Conservation (phyloP, 2,888 invertebrate genomes). For the Parnassius glacialis region DNA sequence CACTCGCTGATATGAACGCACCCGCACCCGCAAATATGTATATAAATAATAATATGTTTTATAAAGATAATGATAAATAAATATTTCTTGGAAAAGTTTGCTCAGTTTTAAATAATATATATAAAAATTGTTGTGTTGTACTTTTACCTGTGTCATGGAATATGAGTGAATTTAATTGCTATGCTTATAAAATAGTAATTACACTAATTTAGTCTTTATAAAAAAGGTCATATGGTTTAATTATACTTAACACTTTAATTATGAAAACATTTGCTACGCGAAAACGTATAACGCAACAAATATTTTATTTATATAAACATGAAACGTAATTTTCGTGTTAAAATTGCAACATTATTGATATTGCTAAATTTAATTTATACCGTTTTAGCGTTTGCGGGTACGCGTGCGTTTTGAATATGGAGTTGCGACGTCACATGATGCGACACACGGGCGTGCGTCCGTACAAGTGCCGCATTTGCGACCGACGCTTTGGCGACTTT, state of each 20-base stretch:
- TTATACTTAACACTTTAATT: too few species aligned
- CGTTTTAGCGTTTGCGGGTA: constrained; percentile 51
- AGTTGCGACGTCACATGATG: constrained; percentile 69
- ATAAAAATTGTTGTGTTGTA: not conserved
- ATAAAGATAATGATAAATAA: not conserved
- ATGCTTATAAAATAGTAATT: too few species aligned
- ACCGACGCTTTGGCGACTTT: constrained; percentile 71
- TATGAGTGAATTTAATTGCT: too few species aligned
- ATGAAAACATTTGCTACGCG: too few species aligned
- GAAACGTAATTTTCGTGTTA: not conserved
- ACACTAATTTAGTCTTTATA: too few species aligned
- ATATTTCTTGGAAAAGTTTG: not conserved
- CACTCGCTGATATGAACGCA: constrained; percentile 47
- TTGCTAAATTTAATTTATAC: not conserved
- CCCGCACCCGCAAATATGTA: constrained; percentile 46
- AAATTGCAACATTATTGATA: not conserved
- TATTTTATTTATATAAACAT: too few species aligned
- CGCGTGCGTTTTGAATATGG: constrained; percentile 55
- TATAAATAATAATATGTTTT: not conserved
- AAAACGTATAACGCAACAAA: too few species aligned
- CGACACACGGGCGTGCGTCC: constrained; percentile 71
- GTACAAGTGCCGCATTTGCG: constrained; percentile 73
- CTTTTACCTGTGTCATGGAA: too few species aligned
- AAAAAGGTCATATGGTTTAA: too few species aligned
- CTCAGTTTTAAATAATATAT: not conserved